phyloP scores from a whole-genome alignment of 2,113 vertebrate species.

The Vidua chalybeata region DNA sequence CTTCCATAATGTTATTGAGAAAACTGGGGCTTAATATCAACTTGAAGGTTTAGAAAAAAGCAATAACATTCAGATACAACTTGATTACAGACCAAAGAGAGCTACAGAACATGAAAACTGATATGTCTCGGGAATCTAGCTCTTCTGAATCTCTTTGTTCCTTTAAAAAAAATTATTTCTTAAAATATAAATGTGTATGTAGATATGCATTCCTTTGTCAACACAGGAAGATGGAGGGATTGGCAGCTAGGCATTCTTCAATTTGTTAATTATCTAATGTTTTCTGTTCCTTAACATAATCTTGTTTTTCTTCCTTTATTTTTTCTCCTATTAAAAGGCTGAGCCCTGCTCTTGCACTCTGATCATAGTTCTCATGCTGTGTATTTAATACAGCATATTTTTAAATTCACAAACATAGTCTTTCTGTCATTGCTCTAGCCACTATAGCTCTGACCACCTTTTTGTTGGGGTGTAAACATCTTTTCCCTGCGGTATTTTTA shows the following conservation, averaged over 20 bases:
- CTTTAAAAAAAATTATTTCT: background rate
- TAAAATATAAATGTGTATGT: background rate
- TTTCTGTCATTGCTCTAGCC: background rate
- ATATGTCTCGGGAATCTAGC: slow-evolving; percentile 34
- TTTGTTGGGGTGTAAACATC: background rate
- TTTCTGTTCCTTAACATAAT: slow-evolving; percentile 31
- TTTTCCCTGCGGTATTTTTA: background rate
- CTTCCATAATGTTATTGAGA: slow-evolving; percentile 47
- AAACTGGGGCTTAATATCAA: slow-evolving; percentile 47
- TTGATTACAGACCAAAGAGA: slow-evolving; percentile 62
- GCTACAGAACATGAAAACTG: slow-evolving; percentile 31
- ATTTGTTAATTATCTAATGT: slow-evolving; percentile 22
- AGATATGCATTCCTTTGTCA: slow-evolving; percentile 45
- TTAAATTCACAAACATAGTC: background rate
- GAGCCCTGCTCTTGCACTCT: background rate
- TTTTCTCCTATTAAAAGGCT: background rate
- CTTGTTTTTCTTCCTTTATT: background rate
- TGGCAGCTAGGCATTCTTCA: slow-evolving; percentile 11
- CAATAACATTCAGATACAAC: slow-evolving; percentile 64
- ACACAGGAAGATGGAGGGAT: background rate
- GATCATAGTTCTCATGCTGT: background rate
- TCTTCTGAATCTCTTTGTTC: slow-evolving; percentile 30
- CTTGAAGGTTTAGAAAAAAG: slow-evolving; percentile 67
- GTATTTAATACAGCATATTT: background rate
- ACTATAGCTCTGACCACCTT: background rate